phyloP scores from a whole-genome alignment of 2,113 vertebrate species.

The Empidonax traillii region DNA sequence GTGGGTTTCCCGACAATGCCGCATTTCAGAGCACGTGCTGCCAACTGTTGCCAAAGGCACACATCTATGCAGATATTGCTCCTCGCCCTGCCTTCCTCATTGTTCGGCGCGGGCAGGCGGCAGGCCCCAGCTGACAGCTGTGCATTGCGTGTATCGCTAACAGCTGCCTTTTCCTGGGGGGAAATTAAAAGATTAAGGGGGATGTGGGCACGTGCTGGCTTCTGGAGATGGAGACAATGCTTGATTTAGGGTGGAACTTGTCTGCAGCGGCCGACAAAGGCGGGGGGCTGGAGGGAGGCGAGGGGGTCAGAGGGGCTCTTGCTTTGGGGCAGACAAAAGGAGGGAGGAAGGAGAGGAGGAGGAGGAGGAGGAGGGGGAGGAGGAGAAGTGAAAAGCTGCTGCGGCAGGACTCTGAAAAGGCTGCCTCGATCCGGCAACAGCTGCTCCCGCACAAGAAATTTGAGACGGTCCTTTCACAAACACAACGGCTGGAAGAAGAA shows the following conservation, averaged over 20 bases:
- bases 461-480: conserved; percentile 90
- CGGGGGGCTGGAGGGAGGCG: conserved; percentile 62
- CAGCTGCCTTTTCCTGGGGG: conserved; percentile 90
- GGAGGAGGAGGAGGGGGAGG: neutral
- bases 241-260: conserved; percentile 84
- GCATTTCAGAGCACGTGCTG: conserved; percentile 85
- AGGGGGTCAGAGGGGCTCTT: conserved; percentile 73
- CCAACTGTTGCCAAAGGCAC: conserved; percentile 91
- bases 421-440: conserved; percentile 81
- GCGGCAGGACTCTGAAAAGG: conserved; percentile 72
- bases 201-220: conserved; percentile 83
- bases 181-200: conserved; percentile 88
- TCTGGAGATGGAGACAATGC: conserved; percentile 79
- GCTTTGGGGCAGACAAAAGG: conserved; percentile 76
- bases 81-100: conserved; percentile 63
- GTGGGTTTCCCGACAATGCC: neutral
- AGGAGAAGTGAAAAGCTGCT: conserved; percentile 69
- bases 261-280: conserved; percentile 77
- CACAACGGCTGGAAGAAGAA: conserved; percentile 82
- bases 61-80: conserved; percentile 64
- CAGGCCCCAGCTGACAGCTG: conserved; percentile 88
- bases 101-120: conserved; percentile 74
- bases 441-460: conserved; percentile 91
- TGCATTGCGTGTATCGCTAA: conserved; percentile 83
- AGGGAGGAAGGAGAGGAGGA: conserved; percentile 68